Percentiles rank a stretch among this genome's conserved stretches.
phyloP scores from a whole-genome alignment of 2,797 vertebrate species.

The Ctenopoma multispine region DNA sequence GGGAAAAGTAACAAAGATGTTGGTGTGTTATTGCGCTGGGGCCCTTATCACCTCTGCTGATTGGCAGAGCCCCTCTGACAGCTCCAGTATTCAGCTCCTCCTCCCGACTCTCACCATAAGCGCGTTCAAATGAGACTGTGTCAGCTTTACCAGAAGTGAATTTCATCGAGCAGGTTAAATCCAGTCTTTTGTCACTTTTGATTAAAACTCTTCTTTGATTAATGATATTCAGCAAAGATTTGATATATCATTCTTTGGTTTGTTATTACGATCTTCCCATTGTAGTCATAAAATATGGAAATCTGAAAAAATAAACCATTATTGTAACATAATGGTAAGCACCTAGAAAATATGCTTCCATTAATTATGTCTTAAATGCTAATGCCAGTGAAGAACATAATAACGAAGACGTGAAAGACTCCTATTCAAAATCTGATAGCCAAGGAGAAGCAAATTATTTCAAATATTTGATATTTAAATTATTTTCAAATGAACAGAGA shows the following conservation, averaged over 20 bases:
- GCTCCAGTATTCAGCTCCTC: constrained; percentile 7
- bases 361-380: constrained; percentile 80
- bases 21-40: constrained; percentile 46
- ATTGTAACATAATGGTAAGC: constrained; percentile 67
- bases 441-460: constrained; percentile 82
- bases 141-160: constrained; percentile 21
- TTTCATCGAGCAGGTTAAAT: constrained; percentile 51
- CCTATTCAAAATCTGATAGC: constrained; percentile 79
- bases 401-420: constrained; percentile 79
- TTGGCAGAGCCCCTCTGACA: constrained; percentile 53
- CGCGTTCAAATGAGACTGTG: constrained; percentile 18
- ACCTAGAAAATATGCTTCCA: constrained; percentile 70
- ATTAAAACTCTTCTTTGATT: constrained; percentile 62
- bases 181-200: constrained; percentile 57
- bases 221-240: constrained; percentile 61
- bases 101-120: constrained; percentile 13
- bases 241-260: constrained; percentile 60
- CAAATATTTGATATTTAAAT: constrained; percentile 87
- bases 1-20: constrained; percentile 58
- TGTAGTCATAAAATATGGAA: constrained; percentile 74
- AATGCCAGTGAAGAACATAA: constrained; percentile 76
- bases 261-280: constrained; percentile 51
- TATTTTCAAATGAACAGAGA: constrained; percentile 86
- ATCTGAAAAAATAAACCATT: constrained; percentile 66
- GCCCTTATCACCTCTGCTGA: constrained; percentile 50